Base-by-base conservation (phyloP, 1,140 invertebrate species). In the Helicoverpa zea region DNA sequence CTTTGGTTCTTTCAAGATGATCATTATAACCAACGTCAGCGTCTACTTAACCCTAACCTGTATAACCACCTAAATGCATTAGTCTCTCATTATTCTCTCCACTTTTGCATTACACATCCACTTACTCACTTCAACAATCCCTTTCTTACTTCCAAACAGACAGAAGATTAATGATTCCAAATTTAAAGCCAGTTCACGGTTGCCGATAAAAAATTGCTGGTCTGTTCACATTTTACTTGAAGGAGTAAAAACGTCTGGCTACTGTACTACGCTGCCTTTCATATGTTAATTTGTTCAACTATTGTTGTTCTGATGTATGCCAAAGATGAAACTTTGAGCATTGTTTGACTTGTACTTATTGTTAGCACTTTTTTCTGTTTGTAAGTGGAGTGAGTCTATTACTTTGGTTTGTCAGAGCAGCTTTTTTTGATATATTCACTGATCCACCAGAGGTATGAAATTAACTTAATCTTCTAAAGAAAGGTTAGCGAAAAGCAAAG, bases 231-330 rank as follows among this genome's bases (percentile, higher is more conserved):
- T 74, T 78, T 75, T 72, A 81, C 58, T 23, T 51, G 35, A 81
- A 83, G 54, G 43, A 77, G 77, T 79, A 83, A 85, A 82, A 79
- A 70, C 81, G 58, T 81, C 74, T 81, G 66, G 89, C 91, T 89
- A 88, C 91, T 84, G 90, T 72, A 86, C 87, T 92, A 92, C 91
- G 89, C 90, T 52, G 63, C 80, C 87, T 87, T 91, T 91, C 84
- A 87, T 86, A 92, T 92, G 90, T 74, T 89, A 91, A 92, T 91
- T 81, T 83, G 81, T 81, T 86, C 30, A 54, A 61, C 86, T 80
- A 86, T 86, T 86, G 88, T 89, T 86, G 86, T 13, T 13, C 23
- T 81, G 84, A 85, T 85, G 76, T 85, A 85, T 83, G 81, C 84
- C 61, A 75, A 56, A 81, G 77, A 86, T 77, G 75, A 77, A 77